Base-by-base conservation (phyloP, 35 echinoderm and acorn worm species). In the Patiria miniata region DNA sequence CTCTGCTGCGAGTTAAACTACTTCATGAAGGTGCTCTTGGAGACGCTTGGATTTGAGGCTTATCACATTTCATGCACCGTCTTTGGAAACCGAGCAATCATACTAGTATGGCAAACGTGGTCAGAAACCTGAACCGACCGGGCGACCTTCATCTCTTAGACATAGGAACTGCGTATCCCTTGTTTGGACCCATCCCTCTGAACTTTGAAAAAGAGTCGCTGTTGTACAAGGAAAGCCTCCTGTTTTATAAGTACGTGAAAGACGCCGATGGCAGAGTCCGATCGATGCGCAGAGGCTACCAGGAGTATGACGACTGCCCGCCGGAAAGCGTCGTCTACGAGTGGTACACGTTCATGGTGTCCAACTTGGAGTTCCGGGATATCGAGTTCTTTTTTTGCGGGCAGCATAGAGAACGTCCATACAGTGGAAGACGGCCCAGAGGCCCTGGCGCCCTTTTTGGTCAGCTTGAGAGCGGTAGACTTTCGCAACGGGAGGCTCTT, bases 81-180 rank as follows among this genome's bases (percentile, higher is more conserved):
- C 2, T 51, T 65, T 30, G n/a, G 38, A 28, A n/a, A 0, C 14
- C 51, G 16, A 39, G 40, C 51, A 29, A 52, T 60, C 87, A 89
- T n/a, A n/a, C n/a, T n/a, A n/a, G n/a, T 54, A 12, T 81, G 37
- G 21, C 38, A 37, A 23, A 33, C 4, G 19, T 65, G n/a, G 87
- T 89, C 2, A 79, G 50, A 19, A 60, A 81, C 22, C 28, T 81
- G 5, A 28, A 29, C 37, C 61, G 36, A 54, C 51, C 77, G 36
- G 87, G 87, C 21, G 87, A 89, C 68, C 8, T 10, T 5, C 65
- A 81, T 40, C 38, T 51, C 8, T 42, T 89, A 47, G 87, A 89
- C 50, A 37, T 89, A 26, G 87, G 87, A 40, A 16, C 18, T 42
- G 87, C 52, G 23, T 79, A 81, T 81, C 78, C 78, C 9, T 1